A percentile compares a stretch with the other conserved stretches of the same genome.
phyloP scores from a whole-genome alignment of 2,888 invertebrate species.

The Drosophila neoperkinsi region DNA sequence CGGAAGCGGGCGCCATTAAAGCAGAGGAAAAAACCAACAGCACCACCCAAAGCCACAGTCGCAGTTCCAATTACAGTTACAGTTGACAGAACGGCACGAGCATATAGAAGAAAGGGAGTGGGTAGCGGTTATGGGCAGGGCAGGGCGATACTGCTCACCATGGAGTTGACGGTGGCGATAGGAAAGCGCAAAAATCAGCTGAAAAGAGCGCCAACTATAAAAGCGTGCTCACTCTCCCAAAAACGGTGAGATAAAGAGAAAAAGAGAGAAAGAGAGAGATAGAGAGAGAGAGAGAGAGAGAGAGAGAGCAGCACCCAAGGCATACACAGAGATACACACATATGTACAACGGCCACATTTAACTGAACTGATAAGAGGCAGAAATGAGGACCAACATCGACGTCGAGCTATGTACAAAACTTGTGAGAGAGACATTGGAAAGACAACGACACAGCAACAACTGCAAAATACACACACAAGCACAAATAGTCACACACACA shows the following conservation, averaged over 20 bases:
- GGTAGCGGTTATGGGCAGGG: slow-evolving; percentile 1
- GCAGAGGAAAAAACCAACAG: slow-evolving; percentile 31
- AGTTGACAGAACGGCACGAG: slow-evolving; percentile 42
- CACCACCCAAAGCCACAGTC: slow-evolving; percentile 63
- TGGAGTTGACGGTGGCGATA: slow-evolving; percentile 59
- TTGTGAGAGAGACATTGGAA: slow-evolving; percentile 66
- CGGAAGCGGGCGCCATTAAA: slow-evolving; percentile 66
- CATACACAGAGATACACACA: slow-evolving; percentile 27
- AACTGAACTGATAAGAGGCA: slow-evolving; percentile 71
- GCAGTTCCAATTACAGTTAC: slow-evolving; percentile 74
- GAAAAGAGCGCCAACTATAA: slow-evolving; percentile 62
- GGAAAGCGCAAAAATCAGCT: slow-evolving; percentile 61
- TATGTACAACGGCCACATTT: slow-evolving; percentile 30
- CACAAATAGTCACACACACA: neutral
- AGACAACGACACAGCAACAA: slow-evolving; percentile 50
- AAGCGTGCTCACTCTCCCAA: slow-evolving; percentile 47
- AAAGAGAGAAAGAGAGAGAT: slow-evolving; percentile 15
- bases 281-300: neutral
- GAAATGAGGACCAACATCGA: slow-evolving; percentile 38
- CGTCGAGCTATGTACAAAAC: slow-evolving; percentile 59
- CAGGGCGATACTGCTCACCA: slow-evolving; percentile 36
- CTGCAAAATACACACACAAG: slow-evolving; percentile 26
- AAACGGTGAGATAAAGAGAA: slow-evolving; percentile 13
- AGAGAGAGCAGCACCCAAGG: slow-evolving; percentile 32
- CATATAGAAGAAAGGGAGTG: neutral